These are phyloP conservation scores for Psittacus erithacus DNA, from an alignment of 2,113 vertebrate genomes.

Conservation along the genomic window DNA sequence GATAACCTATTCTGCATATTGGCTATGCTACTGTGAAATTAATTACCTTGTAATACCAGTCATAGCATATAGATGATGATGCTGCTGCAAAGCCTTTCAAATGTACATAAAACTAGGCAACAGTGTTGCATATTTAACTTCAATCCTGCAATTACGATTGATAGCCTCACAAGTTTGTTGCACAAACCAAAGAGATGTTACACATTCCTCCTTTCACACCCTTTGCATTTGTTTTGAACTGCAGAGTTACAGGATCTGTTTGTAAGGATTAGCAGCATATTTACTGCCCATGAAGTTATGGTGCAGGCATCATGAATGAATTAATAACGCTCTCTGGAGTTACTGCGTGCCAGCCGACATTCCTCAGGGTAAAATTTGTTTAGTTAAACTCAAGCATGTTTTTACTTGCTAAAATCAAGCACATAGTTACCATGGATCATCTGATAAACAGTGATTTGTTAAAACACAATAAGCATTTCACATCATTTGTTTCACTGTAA, in stretches of 20 bases:
- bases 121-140: not conserved
- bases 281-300: not conserved
- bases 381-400: conserved; percentile 40
- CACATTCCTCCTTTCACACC: not conserved
- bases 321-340: not conserved
- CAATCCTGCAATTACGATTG: not conserved
- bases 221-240: not conserved
- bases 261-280: not conserved
- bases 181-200: not conserved
- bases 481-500: conserved; percentile 18
- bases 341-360: not conserved
- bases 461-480: conserved; percentile 8
- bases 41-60: not conserved
- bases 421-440: not conserved
- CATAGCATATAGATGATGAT: not conserved
- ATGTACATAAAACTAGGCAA: not conserved
- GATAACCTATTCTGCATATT: not conserved
- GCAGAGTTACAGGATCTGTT: not conserved
- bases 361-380: conserved; percentile 18
- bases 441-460: conserved; percentile 4
- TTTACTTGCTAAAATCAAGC: conserved; percentile 42
- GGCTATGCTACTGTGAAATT: not conserved
- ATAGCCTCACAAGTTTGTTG: not conserved
- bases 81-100: not conserved
- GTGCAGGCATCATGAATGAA: conserved; percentile 25